These are phyloP conservation scores for Lophius piscatorius DNA, from an alignment of 2,113 vertebrate species.

Conservation along the genomic window DNA sequence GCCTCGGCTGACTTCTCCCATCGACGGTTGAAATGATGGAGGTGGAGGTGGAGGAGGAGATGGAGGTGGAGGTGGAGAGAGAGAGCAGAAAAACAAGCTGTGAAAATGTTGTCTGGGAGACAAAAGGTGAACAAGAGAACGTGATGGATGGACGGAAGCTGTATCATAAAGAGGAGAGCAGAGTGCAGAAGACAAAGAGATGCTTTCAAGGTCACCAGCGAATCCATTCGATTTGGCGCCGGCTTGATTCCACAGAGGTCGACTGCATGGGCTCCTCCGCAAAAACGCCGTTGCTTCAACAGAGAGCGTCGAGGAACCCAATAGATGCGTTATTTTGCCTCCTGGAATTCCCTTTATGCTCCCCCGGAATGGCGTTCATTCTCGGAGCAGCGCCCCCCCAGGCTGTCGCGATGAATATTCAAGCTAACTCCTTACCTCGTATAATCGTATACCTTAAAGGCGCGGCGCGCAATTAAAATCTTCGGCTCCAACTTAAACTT, in stretches of 20 bases:
- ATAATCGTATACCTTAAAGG: slow-evolving; percentile 44
- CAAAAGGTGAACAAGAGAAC: slow-evolving; percentile 66
- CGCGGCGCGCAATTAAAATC: slow-evolving; percentile 51
- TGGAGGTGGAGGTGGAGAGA: slow-evolving; percentile 27
- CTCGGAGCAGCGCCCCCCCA: slow-evolving; percentile 61
- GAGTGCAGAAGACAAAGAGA: slow-evolving; percentile 51
- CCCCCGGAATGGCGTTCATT: slow-evolving; percentile 35
- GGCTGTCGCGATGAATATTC: slow-evolving; percentile 57
- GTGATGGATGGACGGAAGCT: slow-evolving; percentile 61
- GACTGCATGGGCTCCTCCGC: slow-evolving; percentile 9
- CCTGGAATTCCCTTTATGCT: slow-evolving; percentile 50
- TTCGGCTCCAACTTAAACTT: slow-evolving; percentile 49
- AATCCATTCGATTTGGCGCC: slow-evolving; percentile 55
- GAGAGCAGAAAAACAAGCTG: slow-evolving; percentile 56
- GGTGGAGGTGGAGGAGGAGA: slow-evolving; percentile 8
- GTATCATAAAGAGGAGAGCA: slow-evolving; percentile 28
- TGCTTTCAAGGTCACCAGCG: slow-evolving; percentile 57
- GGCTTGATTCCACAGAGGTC: slow-evolving; percentile 60
- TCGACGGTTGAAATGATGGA: slow-evolving; percentile 30
- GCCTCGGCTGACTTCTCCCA: slow-evolving; percentile 44
- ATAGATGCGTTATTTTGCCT: slow-evolving; percentile 53
- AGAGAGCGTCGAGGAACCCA: slow-evolving; percentile 36
- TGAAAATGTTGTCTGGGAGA: slow-evolving; percentile 57
- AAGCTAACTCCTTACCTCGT: slow-evolving; percentile 29
- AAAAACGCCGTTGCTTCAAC: slow-evolving; percentile 49